Base-by-base conservation (phyloP, 2,888 invertebrate species). In the Drosophila borealis region DNA sequence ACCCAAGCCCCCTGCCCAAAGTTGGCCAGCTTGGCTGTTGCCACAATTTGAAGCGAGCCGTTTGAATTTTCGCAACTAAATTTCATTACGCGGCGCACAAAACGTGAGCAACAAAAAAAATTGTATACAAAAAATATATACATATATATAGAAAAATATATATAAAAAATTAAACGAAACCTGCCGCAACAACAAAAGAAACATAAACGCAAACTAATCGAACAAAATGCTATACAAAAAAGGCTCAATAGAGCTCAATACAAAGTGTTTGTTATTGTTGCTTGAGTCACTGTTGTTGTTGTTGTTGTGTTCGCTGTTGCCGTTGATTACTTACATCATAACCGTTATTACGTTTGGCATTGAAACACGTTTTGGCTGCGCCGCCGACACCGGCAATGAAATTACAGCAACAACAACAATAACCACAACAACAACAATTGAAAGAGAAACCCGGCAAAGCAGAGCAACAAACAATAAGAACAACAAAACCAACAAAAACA, bases 311-410 rank as follows among this genome's bases (percentile, higher is more conserved):
- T 45, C 56, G 49, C 56, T 62, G 55, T 34, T 70, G 50, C 60
- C 68, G 55, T 36, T 60, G 49, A 46, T 68, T 44, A 82, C 89
- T 87, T 87, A 88, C 87, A 89, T 87, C 89, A 87, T 85, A 88
- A 83, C 88, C 63, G 84, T 86, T 88, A 84, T 88, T 86, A 88
- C 84, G 84, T 87, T 88, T 88, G 89, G 89, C 88, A 88, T 88
- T 88, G 88, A 88, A 88, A 85, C 85, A 88, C 71, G 85, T 88
- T 88, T 85, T 74, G 73, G 71, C 57, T 64, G 50, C 37, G 61
- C 59, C 37, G 64, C 63, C 70, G 71, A 79, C 63, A 54, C 86
- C 88, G 85, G 88, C 86, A 88, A 83, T 88, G 86, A 88, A 88
- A 85, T 86, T 70, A 79, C 85, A 82, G 59, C 64, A 74, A 69